phyloP scores from a whole-genome alignment of 1,140 invertebrate genomes.

The Copidosoma floridanum region DNA sequence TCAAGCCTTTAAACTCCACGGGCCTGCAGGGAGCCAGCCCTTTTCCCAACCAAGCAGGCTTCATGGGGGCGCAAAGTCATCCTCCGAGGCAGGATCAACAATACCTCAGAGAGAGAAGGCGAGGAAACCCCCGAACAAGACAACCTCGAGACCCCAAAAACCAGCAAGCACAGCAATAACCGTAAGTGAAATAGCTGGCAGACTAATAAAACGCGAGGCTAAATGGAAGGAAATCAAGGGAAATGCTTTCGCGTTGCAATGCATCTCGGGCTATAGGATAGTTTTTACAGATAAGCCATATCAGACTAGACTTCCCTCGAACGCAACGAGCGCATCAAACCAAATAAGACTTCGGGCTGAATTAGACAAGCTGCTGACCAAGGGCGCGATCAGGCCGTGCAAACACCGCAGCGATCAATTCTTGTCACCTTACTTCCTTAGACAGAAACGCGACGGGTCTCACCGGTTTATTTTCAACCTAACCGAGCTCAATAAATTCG shows the following conservation, averaged over 20 bases:
- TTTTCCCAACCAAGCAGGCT: background rate
- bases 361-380: conserved; percentile 6
- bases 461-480: conserved; percentile 22
- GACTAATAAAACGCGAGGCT: conserved; percentile 26
- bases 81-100: background rate
- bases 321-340: background rate
- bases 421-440: conserved; percentile 19
- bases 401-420: conserved; percentile 9
- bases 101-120: too few species aligned
- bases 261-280: conserved; percentile 28
- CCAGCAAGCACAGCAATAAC: background rate
- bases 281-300: conserved; percentile 5
- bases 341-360: background rate
- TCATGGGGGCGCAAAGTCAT: background rate
- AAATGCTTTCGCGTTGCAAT: conserved; percentile 21
- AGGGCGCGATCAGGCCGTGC: conserved; percentile 15
- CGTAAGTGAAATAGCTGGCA: conserved; percentile 25
- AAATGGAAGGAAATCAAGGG: conserved; percentile 27
- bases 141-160: background rate
- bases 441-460: conserved; percentile 5
- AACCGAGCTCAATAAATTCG: conserved; percentile 18
- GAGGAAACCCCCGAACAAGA: background rate
- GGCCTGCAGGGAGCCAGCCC: too few species aligned
- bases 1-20: background rate
- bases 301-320: background rate